phyloP scores from a whole-genome alignment of 92 coral and sea anemone genomes.

The Palythoa grandis region DNA sequence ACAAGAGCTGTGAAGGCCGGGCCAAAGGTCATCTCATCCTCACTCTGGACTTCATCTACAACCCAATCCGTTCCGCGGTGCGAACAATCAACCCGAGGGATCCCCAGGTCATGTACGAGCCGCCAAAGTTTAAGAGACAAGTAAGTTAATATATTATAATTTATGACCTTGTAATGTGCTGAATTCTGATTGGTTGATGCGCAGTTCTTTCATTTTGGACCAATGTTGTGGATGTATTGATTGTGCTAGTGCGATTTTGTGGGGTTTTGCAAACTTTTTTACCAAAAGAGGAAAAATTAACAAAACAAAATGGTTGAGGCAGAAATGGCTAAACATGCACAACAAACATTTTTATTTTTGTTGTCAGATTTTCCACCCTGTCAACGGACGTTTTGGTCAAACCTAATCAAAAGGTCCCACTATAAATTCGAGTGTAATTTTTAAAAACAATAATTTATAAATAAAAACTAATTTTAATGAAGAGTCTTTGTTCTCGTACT shows the following conservation, averaged over 20 bases:
- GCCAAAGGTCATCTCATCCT: constrained; percentile 96
- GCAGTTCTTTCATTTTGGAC: no score
- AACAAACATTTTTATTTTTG: neutral
- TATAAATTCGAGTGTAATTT: no score
- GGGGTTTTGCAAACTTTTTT: no score
- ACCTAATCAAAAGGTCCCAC: no score
- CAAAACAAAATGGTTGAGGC: neutral
- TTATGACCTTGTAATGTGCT: neutral
- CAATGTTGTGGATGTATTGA: no score
- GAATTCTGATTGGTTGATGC: neutral
- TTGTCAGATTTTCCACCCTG: neutral
- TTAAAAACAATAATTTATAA: no score
- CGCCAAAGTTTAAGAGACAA: constrained; percentile 96
- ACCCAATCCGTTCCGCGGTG: constrained; percentile 93
- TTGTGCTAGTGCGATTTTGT: no score
- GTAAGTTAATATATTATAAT: constrained; percentile 47
- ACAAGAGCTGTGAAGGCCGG: constrained; percentile 90
- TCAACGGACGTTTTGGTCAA: neutral
- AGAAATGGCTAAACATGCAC: no score
- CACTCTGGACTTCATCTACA: constrained; percentile 88
- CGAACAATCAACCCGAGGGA: constrained; percentile 98
- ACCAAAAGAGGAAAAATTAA: no score
- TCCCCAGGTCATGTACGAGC: constrained; percentile 79
- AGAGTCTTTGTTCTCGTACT: no score
- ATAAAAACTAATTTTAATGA: no score